Percentiles rank a stretch among this genome's conserved stretches.
These are phyloP conservation scores for Aethina tumida DNA, from an alignment of 1,140 invertebrate genomes.

Conservation along the genomic window DNA sequence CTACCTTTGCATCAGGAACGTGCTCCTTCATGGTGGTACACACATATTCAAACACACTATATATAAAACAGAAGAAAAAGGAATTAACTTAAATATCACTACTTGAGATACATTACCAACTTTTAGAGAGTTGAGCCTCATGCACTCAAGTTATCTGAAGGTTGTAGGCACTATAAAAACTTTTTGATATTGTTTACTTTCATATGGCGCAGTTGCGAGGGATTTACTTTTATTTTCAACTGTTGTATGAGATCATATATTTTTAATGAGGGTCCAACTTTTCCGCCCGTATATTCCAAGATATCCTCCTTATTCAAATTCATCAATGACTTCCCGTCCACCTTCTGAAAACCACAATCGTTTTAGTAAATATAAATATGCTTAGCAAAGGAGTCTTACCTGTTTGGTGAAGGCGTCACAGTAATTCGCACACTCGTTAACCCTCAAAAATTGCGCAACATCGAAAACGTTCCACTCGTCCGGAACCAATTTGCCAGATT, in stretches of 20 bases:
- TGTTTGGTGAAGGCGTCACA: slow-evolving; percentile 74
- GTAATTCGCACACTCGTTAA: slow-evolving; percentile 84
- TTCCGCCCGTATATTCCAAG: slow-evolving; percentile 79
- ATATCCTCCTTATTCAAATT: slow-evolving; percentile 81
- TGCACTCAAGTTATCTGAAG: too few species aligned
- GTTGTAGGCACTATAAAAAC: slow-evolving; percentile 37
- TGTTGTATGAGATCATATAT: slow-evolving; percentile 86
- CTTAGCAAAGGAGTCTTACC: slow-evolving; percentile 34
- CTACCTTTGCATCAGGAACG: too few species aligned
- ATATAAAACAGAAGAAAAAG: too few species aligned
- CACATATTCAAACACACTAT: too few species aligned
- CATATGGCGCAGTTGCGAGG: slow-evolving; percentile 54
- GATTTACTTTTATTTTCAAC: slow-evolving; percentile 72
- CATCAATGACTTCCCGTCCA: slow-evolving; percentile 72
- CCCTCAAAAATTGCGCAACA: slow-evolving; percentile 76
- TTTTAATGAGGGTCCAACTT: slow-evolving; percentile 88
- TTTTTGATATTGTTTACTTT: slow-evolving; percentile 38
- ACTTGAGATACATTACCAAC: too few species aligned
- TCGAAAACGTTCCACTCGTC: slow-evolving; percentile 71
- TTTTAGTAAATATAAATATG: neutral
- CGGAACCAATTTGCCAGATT: slow-evolving; percentile 51
- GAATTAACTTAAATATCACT: too few species aligned
- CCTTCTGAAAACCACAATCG: slow-evolving; percentile 44
- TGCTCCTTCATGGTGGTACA: too few species aligned
- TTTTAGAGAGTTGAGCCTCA: too few species aligned